Conservation (phyloP, 1,140 invertebrate species). For the Zaprionus lachaisei region DNA sequence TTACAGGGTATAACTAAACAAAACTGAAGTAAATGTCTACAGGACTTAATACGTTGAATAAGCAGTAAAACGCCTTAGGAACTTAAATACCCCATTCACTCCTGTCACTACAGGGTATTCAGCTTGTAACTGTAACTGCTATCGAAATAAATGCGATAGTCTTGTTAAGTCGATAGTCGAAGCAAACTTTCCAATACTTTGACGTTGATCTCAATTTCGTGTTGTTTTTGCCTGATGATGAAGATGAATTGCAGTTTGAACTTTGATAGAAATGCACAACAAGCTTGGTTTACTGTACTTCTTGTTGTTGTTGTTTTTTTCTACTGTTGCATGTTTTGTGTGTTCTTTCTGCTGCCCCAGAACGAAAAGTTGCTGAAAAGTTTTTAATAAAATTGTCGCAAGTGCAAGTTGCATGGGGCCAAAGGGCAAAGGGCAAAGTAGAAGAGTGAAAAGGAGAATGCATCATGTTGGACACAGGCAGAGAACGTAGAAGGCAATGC, state of each 20-base stretch:
- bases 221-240: conserved; percentile 51
- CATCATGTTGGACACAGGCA: neutral
- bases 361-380: conserved; percentile 45
- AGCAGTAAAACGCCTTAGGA: neutral
- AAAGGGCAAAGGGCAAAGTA: conserved; percentile 17
- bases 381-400: conserved; percentile 67
- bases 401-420: conserved; percentile 52
- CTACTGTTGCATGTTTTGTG: conserved; percentile 36
- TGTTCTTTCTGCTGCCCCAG: conserved; percentile 2
- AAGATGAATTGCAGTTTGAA: conserved; percentile 81
- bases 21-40: no score
- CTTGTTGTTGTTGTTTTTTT: conserved; percentile 4
- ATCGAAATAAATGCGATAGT: conserved; percentile 55
- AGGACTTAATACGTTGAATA: no score
- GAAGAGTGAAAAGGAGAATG: conserved; percentile 8
- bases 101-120: conserved; percentile 1
- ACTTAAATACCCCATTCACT: neutral
- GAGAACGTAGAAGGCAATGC: conserved; percentile 37
- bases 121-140: conserved; percentile 35
- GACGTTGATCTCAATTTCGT: conserved; percentile 35
- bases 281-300: conserved; percentile 38
- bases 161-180: conserved; percentile 54
- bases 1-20: no score
- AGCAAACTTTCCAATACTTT: conserved; percentile 44
- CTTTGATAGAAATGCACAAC: conserved; percentile 61